Percentiles rank a stretch among this genome's conserved stretches.
Evolutionary conservation across 2,888 invertebrate species (phyloP).

Genomic region (Creontiades dilutus): DNA sequence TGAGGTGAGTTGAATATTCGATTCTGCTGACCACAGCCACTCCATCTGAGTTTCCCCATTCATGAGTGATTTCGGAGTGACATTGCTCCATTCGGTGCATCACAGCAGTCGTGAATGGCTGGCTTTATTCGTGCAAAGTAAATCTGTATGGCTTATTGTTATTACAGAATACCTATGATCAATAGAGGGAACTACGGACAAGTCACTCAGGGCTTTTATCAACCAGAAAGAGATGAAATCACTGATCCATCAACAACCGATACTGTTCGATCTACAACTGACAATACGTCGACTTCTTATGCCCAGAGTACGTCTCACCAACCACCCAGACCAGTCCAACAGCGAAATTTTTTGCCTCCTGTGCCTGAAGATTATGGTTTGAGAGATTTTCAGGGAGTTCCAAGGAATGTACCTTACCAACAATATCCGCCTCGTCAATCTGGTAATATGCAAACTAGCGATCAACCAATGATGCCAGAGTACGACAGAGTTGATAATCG

Average conservation of each 20-base stretch:
- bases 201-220: neutral
- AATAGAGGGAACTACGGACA: neutral
- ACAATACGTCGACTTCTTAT: neutral
- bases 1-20: too few species aligned
- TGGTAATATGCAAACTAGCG: neutral
- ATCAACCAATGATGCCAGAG: neutral
- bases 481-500: neutral
- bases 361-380: neutral
- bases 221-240: constrained; percentile 58
- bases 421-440: neutral
- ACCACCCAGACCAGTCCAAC: neutral
- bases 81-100: too few species aligned
- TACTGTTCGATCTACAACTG: constrained; percentile 6
- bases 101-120: too few species aligned
- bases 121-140: too few species aligned
- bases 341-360: neutral
- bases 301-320: neutral
- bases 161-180: neutral
- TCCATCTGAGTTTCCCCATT: too few species aligned
- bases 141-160: too few species aligned
- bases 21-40: too few species aligned
- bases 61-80: too few species aligned
- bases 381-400: neutral
- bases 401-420: neutral
- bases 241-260: constrained; percentile 55